Conservation (phyloP, 2,113 vertebrate species). For the Speoplatyrhinus poulsoni region DNA sequence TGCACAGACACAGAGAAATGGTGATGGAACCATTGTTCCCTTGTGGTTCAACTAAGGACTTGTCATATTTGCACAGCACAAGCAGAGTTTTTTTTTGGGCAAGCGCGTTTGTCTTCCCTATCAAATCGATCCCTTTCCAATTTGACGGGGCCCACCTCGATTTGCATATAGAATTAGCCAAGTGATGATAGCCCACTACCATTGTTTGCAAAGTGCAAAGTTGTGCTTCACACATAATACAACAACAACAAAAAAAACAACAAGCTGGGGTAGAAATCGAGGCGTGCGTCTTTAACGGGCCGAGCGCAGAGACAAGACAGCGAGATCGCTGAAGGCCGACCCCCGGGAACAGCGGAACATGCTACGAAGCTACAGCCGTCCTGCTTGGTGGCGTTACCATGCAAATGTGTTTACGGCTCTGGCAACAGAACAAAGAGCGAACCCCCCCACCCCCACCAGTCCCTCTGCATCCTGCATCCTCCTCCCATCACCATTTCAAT, state of each 20-base stretch:
- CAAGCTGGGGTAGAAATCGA: too few species aligned
- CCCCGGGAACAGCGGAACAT: too few species aligned
- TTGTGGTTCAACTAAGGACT: conserved; percentile 13
- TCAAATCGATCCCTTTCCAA: not conserved
- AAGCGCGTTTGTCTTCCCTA: not conserved
- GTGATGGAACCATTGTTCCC: conserved; percentile 25
- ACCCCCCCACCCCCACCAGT: conserved; percentile 60
- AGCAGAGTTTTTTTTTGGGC: not conserved
- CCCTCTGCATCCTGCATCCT: conserved; percentile 59
- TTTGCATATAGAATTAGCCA: too few species aligned
- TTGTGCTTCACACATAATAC: too few species aligned
- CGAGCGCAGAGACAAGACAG: too few species aligned
- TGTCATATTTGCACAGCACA: conserved; percentile 27
- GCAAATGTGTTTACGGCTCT: conserved; percentile 66
- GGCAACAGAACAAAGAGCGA: conserved; percentile 53
- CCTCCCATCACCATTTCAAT: conserved; percentile 74
- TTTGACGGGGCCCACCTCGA: too few species aligned
- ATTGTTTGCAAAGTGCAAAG: too few species aligned
- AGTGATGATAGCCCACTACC: too few species aligned
- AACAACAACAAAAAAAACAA: too few species aligned
- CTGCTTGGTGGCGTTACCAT: conserved; percentile 38
- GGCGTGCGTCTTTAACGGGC: too few species aligned
- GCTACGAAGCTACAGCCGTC: not conserved
- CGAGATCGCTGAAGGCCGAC: too few species aligned
- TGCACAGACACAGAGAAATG: not conserved